These are phyloP conservation scores for Cololabis saira DNA, from an alignment of 2,113 vertebrate genomes.

Conservation along the genomic window DNA sequence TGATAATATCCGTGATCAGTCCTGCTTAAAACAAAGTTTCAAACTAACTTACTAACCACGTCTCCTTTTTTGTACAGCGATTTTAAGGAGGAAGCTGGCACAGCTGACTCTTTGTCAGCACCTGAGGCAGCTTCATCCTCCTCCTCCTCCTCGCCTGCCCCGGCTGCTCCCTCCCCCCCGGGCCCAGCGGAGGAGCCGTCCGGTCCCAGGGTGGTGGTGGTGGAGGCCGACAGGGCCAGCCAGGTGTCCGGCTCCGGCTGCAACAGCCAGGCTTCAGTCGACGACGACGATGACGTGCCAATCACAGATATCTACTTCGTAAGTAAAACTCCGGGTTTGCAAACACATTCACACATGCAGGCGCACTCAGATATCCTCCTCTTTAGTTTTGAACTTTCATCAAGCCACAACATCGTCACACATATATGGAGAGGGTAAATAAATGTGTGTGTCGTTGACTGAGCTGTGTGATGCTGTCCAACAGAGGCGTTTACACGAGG, in stretches of 20 bases:
- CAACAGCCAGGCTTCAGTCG: slow-evolving; percentile 93
- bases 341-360: neutral
- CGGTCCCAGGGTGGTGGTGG: slow-evolving; percentile 66
- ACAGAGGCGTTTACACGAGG: slow-evolving; percentile 52
- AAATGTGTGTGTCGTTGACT: slow-evolving; percentile 13
- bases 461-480: slow-evolving; percentile 49
- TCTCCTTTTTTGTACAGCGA: slow-evolving; percentile 75
- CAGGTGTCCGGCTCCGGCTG: slow-evolving; percentile 91
- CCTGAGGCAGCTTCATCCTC: slow-evolving; percentile 36
- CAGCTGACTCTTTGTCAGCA: slow-evolving; percentile 34
- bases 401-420: slow-evolving; percentile 11
- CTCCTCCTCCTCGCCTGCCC: slow-evolving; percentile 32
- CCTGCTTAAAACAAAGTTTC: neutral
- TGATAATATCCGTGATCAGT: no score
- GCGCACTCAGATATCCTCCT: neutral
- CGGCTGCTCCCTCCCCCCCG: slow-evolving; percentile 59
- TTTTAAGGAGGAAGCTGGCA: slow-evolving; percentile 70
- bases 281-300: slow-evolving; percentile 90
- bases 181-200: slow-evolving; percentile 40
- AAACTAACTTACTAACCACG: neutral
- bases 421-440: neutral
- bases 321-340: slow-evolving; percentile 60
- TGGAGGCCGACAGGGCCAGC: slow-evolving; percentile 87
- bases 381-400: slow-evolving; percentile 8
- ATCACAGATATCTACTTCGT: slow-evolving; percentile 97